Conservation (phyloP, 2,888 invertebrate species). For the Leptura quadrifasciata region DNA sequence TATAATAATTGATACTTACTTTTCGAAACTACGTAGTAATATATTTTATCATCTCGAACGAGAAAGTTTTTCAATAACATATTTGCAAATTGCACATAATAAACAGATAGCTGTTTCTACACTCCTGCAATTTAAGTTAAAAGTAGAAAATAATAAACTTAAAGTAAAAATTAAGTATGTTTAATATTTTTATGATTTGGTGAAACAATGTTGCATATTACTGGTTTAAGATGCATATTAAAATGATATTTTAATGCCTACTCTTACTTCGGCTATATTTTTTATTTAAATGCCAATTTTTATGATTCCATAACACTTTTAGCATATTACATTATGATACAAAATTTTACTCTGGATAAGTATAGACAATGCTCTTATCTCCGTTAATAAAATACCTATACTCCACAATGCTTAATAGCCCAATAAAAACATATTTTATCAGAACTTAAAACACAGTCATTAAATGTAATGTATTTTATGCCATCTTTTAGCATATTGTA, state of each 20-base stretch:
- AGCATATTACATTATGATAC: not conserved
- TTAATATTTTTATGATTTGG: not conserved
- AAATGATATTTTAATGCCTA: constrained; percentile 24
- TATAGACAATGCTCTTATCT: constrained; percentile 27
- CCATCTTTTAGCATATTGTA: not conserved
- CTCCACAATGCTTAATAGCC: not conserved
- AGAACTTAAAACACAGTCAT: constrained; percentile 10
- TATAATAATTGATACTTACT: too few relatives aligned
- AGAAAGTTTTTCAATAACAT: too few relatives aligned
- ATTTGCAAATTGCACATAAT: too few relatives aligned
- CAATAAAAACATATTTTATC: constrained; percentile 12
- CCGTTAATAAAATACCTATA: constrained; percentile 4
- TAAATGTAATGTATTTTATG: constrained; percentile 14
- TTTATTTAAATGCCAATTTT: constrained; percentile 33
- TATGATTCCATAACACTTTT: constrained; percentile 11
- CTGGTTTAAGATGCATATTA: not conserved
- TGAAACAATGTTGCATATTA: constrained; percentile 21
- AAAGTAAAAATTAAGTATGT: not conserved
- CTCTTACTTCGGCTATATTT: constrained; percentile 24
- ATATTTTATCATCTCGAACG: too few relatives aligned
- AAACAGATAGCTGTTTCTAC: too few relatives aligned
- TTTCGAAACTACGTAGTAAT: too few relatives aligned
- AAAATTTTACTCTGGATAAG: not conserved
- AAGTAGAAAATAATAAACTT: too few relatives aligned
- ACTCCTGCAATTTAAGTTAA: too few relatives aligned